A percentile compares a stretch with the other conserved stretches of the same genome.
These are phyloP conservation scores for Lycocerus yunnanus DNA, from an alignment of 2,888 invertebrate genomes.

Conservation along the genomic window DNA sequence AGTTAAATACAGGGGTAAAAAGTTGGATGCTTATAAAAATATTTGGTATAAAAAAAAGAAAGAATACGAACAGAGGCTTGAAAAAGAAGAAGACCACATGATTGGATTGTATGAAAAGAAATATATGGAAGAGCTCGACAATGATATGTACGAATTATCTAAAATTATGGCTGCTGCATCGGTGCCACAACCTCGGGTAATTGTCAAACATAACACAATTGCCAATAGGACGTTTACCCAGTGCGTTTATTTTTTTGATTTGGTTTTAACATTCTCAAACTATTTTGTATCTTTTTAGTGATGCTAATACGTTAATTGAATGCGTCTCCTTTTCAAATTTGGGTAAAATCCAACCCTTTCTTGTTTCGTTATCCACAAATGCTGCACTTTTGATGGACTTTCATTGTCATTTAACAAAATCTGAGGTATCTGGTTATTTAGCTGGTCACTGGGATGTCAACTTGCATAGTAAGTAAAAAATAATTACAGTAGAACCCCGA, in stretches of 20 bases:
- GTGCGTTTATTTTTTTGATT: constrained; percentile 60
- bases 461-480: constrained; percentile 77
- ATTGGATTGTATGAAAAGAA: constrained; percentile 25
- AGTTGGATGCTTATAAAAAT: constrained; percentile 86
- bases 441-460: constrained; percentile 95
- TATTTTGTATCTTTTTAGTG: constrained; percentile 60
- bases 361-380: constrained; percentile 84
- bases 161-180: constrained; percentile 21
- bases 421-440: constrained; percentile 94
- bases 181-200: constrained; percentile 63
- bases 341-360: constrained; percentile 91
- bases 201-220: constrained; percentile 77
- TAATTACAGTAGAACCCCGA: too few species aligned
- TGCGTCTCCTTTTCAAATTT: constrained; percentile 85
- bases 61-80: constrained; percentile 49
- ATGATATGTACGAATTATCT: constrained; percentile 22
- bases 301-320: constrained; percentile 87
- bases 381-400: constrained; percentile 88
- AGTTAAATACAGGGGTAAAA: constrained; percentile 84
- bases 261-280: neutral
- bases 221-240: constrained; percentile 77
- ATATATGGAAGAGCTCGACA: constrained; percentile 21
- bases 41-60: constrained; percentile 75
- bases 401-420: constrained; percentile 91
- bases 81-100: constrained; percentile 42